Base-by-base conservation (phyloP, 2,113 vertebrate species). In the Neotragus pygmaeus region DNA sequence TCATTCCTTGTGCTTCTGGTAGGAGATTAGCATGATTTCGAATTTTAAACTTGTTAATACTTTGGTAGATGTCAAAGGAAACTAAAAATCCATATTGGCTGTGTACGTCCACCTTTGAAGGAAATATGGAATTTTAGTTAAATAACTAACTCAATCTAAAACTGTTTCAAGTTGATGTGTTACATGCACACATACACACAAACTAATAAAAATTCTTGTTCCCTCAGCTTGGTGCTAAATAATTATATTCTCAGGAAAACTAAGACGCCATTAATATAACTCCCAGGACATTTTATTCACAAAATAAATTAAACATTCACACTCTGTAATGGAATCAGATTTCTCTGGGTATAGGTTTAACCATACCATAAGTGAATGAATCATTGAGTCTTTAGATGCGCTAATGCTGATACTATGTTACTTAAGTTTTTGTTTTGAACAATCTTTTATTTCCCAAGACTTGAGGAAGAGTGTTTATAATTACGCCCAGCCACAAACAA, bases 291-390 rank as follows among this genome's bases (percentile, higher is more conserved):
- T 91, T 93, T 57, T 85, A 77, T 66, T 96, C 95, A 86, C 75
- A 81, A 93, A 95, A 92, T 95, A 86, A 91, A 97, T 95, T 58
- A 91, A 96, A 96, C 14, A 82, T 84, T 96, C 53, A 92, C 70
- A 83, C 27, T 96, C 49, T 90, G 49, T 96, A 97, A 96, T 97
- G 90, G 97, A 91, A 96, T 95, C 43, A 94, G 55, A 92, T 3
- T 96, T 95, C 86, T 93, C 43, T 90, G 25, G 39, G 75, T 93
- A 96, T 85, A 95, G 53, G 47, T 92, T 97, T 87, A 96, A 88
- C 75, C 28, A 95, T 66, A 84, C 57, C 53, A 95, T 78, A 62
- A 87, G 91, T 73, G 45, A 49, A 93, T 33, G 78, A 98, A 87
- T 90, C 84, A 92, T 36, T 96, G 88, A 49, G 43, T 53, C 87